Evolutionary conservation across 1,140 invertebrate species (phyloP), one percentile per base, ranked within the genome.

Genomic region (Leucophenga varia): DNA sequence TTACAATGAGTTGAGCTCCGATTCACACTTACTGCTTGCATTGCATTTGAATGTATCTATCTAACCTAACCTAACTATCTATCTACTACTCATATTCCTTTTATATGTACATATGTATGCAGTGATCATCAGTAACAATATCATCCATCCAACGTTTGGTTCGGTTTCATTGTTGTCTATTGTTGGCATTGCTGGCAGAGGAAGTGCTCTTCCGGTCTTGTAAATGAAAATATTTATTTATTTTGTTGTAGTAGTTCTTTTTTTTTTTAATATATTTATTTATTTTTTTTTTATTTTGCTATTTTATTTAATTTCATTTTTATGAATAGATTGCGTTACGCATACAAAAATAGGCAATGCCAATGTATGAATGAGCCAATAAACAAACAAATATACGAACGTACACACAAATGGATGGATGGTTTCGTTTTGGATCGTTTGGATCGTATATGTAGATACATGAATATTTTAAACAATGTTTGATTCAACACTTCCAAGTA

Each of bases 261-360:
- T 57, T 22, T 21, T 34, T 38, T 8, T 37, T 16, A 14, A 31
- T 16, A n/a, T n/a, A n/a, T n/a, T n/a, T n/a, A n/a, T n/a, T n/a
- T n/a, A n/a, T n/a, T n/a, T n/a, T n/a, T n/a, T n/a, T n/a, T n/a
- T n/a, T n/a, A n/a, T n/a, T n/a, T 44, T 49, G 36, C 31, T 55
- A 61, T 67, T 65, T 65, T 59, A 65, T 65, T 63, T 65, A 67
- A 65, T 65, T 63, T 65, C 48, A 67, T 65, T 65, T 25, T 65
- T 65, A 65, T 67, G 63, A 65, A 65, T 65, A 65, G 63, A 65
- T 65, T 65, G 63, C 63, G 64, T 67, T 65, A 65, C 63, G 63
- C 63, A 65, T 67, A 65, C 63, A 65, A 54, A 65, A 59, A 52
- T 49, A 56, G 52, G 61, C 61, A 37, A 37, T 21, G 44, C 19